phyloP scores from a whole-genome alignment of 2,797 vertebrate species.

The Phoeniculus purpureus region DNA sequence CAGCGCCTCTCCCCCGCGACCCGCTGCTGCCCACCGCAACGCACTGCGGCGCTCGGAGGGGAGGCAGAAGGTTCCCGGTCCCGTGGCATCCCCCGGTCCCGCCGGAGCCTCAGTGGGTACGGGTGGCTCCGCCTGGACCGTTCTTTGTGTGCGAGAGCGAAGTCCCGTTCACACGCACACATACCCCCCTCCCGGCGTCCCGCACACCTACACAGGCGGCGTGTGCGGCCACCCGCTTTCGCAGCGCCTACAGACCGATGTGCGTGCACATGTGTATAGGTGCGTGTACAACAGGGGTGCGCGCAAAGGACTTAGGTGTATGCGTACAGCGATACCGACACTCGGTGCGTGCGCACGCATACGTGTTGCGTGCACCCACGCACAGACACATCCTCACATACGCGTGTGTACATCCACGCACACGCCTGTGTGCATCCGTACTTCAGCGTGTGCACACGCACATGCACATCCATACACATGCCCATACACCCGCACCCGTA shows the following conservation, averaged over 20 bases:
- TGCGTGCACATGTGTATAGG: rapidly evolving
- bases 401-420: neutral
- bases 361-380: too few species aligned
- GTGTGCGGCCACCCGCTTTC: neutral
- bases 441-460: too few species aligned
- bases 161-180: neutral
- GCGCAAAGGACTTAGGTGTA: neutral
- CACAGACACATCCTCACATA: too few species aligned
- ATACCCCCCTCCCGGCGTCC: neutral
- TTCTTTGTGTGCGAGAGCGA: neutral
- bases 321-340: neutral
- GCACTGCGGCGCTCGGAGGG: neutral
- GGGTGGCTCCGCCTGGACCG: neutral
- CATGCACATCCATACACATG: neutral
- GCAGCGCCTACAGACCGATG: neutral
- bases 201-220: neutral
- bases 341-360: neutral
- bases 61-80: neutral
- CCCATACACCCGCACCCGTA: too few species aligned
- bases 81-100: neutral
- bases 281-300: neutral
- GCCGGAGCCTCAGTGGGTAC: neutral
- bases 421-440: too few species aligned
- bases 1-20: neutral
- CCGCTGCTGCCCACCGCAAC: neutral